A percentile compares a stretch with the other conserved stretches of the same genome.
These are phyloP conservation scores for Pachycephus smyrnensis DNA, from an alignment of 2,888 invertebrate species.

Conservation along the genomic window DNA sequence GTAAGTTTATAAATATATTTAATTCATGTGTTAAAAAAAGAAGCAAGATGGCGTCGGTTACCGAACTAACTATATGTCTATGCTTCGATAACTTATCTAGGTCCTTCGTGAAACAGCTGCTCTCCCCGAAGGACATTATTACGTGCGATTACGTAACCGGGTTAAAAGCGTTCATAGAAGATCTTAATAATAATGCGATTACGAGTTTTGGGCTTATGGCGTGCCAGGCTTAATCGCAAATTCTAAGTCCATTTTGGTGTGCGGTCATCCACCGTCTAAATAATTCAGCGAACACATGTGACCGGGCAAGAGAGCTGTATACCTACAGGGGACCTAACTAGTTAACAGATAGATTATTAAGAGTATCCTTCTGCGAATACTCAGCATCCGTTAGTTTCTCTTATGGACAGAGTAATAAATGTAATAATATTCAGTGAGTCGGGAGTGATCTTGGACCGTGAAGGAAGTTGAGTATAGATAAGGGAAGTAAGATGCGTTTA, in stretches of 20 bases:
- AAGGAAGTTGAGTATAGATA: neutral
- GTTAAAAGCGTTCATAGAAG: constrained; percentile 9
- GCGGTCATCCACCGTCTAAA: constrained; percentile 46
- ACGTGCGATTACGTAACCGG: neutral
- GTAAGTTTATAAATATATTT: neutral
- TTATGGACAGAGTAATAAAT: neutral
- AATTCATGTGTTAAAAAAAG: neutral
- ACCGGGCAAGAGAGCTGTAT: constrained; percentile 31
- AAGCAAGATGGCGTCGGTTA: neutral
- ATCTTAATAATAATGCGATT: constrained; percentile 49
- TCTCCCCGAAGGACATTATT: neutral
- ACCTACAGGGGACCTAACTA: constrained; percentile 43
- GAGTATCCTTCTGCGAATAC: neutral
- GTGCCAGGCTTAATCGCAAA: constrained; percentile 44
- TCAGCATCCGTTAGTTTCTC: neutral
- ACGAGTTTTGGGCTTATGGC: constrained; percentile 43
- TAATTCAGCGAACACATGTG: constrained; percentile 50
- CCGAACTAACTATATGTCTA: neutral
- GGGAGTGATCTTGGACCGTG: neutral
- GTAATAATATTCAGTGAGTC: neutral
- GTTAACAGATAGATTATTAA: constrained; percentile 48
- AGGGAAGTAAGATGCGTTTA: neutral
- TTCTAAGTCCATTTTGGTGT: constrained; percentile 50
- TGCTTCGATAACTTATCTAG: neutral
- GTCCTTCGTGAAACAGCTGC: neutral